Evolutionary conservation across 2,888 invertebrate species (phyloP), one percentile per base, ranked within the genome.

Genomic region (Dorcus parallelipipedus): DNA sequence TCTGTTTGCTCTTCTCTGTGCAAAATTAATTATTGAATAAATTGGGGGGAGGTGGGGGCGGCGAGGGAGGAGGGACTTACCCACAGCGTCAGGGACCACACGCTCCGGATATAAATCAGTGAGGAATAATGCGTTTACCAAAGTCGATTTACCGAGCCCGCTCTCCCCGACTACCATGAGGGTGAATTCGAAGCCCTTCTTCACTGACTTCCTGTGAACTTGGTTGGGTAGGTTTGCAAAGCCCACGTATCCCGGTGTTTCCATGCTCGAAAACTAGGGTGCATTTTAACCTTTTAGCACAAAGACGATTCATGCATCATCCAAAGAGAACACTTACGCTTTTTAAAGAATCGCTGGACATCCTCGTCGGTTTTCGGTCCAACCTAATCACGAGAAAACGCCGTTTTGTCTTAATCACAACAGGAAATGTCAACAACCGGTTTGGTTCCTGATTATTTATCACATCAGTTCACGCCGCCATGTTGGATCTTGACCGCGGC

Each of bases 161-260:
- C 89, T 89, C 72, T 93, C 91, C 1, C 78, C 78, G 5, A 78
- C 96, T 55, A 97, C 96, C 97, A 97, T 97, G 9, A 97, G 81
- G 0, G 97, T 97, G 76, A 97, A 97, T 80, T 97, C 97, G 76
- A 97, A 97, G 20, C 97, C 97, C 76, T 96, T 97, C 79, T 97
- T 97, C 54, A 97, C 97, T 0, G 95, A 96, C 79, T 97, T 97
- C 63, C 97, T 84, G 78, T 97, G 96, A 26, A 97, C 96, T 80
- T 97, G 97, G 79, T 97, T 96, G 1, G 97, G 97, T 41, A 97
- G 80, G 82, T 97, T 97, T 52, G 96, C 97, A 79, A 95, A 95
- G 3, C 95, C 95, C 40, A 95, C 89, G 81, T 96, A 97, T 20
- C 92, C 92, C 38, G 92, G 91, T 0, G 92, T 91, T 78, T 93